phyloP scores from a whole-genome alignment of 2,888 invertebrate species.

The Brenthis ino region DNA sequence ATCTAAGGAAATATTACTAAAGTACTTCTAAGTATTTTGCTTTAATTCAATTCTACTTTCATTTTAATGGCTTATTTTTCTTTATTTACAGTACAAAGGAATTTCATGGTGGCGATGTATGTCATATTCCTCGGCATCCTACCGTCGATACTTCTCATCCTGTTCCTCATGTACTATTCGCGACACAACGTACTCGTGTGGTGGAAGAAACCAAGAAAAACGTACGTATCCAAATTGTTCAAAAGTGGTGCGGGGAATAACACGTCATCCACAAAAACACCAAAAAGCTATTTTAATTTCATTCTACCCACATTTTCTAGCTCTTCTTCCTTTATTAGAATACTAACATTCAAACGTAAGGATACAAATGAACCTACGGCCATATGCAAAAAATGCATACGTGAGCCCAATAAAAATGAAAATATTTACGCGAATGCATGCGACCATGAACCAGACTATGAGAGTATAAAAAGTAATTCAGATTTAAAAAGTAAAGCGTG shows the following conservation, averaged over 20 bases:
- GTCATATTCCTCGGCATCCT: slow-evolving; percentile 94
- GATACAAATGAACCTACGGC: slow-evolving; percentile 6
- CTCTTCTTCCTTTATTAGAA: slow-evolving; percentile 35
- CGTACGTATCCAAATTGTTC: slow-evolving; percentile 69
- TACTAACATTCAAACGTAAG: slow-evolving; percentile 39
- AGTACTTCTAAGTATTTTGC: neutral
- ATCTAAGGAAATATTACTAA: too few species aligned
- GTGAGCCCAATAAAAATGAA: slow-evolving; percentile 15
- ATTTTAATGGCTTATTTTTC: neutral
- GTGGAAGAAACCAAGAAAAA: slow-evolving; percentile 79
- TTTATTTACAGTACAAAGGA: slow-evolving; percentile 84
- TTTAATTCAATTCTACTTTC: neutral
- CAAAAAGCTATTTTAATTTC: slow-evolving; percentile 33
- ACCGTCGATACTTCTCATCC: slow-evolving; percentile 85
- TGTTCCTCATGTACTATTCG: slow-evolving; percentile 89
- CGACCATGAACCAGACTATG: slow-evolving; percentile 34
- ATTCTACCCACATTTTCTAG: slow-evolving; percentile 33
- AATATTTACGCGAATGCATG: slow-evolving; percentile 37
- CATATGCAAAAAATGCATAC: slow-evolving; percentile 1
- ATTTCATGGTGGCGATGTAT: slow-evolving; percentile 91
- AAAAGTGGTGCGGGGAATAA: slow-evolving; percentile 39
- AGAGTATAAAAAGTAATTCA: slow-evolving; percentile 30
- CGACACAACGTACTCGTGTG: slow-evolving; percentile 84
- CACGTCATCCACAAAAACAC: slow-evolving; percentile 31
- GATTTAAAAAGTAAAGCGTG: slow-evolving; percentile 20